Base-by-base conservation (phyloP, 1,140 invertebrate genomes). In the Drosophila malerkotliana region DNA sequence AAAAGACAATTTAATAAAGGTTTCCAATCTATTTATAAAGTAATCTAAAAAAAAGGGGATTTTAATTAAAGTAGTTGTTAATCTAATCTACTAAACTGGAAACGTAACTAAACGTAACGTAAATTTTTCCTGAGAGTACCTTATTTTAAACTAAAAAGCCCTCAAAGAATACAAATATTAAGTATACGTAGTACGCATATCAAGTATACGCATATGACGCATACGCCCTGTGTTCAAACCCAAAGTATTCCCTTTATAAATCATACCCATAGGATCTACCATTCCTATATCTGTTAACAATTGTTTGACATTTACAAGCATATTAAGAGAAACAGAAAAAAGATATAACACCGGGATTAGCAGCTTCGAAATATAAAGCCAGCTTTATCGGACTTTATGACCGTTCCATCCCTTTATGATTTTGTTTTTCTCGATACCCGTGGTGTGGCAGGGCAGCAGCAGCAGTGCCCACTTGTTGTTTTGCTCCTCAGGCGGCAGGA, bases 401-500 rank as follows among this genome's bases (percentile, higher is more conserved):
- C 52, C 59, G 44, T 51, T 39, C 37, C 56, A 54, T 73, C 15
- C 45, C 24, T 32, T 57, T 39, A 52, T 18, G 71, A 74, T 54
- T 28, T 48, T 32, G 44, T 45, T 51, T 48, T 55, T 26, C 26
- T 32, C 8, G 18, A 28, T 12, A 24, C 26, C 30, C 12, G 32
- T 21, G 26, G 48, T 37, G n/a, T 3, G 47, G 26, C 18, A 10
- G 30, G n/a, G 12, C 3, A 37, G 34, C 3, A 37, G 34, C 3
- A 10, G 3, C 32, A 26, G 14, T 49, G 60, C 49, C 34, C 66
- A 76, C 62, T 76, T 68, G 62, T 59, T 68, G 73, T 67, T 64
- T 10, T n/a, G 10, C 55, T 44, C 45, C 48, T 66, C 74, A 76
- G 82, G 82, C 77, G 66, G 39, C 48, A 58, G 61, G 54, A 57